Evolutionary conservation across 2,113 vertebrate species (phyloP).

Genomic region (Osmerus mordax): DNA sequence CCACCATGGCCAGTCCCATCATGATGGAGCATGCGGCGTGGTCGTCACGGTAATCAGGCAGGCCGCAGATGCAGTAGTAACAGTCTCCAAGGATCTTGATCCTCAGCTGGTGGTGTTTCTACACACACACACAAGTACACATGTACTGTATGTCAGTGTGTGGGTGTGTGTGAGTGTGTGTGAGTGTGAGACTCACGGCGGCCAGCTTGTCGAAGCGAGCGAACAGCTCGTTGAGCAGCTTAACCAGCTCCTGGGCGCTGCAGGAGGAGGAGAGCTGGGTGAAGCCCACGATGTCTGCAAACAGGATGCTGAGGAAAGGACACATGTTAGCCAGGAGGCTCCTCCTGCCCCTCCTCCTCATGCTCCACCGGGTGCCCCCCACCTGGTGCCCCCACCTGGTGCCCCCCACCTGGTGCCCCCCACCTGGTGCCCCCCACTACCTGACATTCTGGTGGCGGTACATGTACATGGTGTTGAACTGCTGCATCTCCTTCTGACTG

Average conservation of each 20-base stretch:
- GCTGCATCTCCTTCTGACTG: conserved; percentile 95
- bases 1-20: conserved; percentile 98
- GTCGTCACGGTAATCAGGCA: conserved; percentile 91
- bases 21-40: conserved; percentile 90
- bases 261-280: conserved; percentile 92
- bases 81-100: conserved; percentile 97
- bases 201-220: conserved; percentile 95
- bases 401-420: no score
- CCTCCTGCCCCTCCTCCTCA: no score
- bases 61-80: conserved; percentile 95
- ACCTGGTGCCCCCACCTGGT: background rate
- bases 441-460: conserved; percentile 88
- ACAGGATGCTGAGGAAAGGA: conserved; percentile 83
- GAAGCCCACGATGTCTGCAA: conserved; percentile 95
- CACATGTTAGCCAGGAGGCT: no score
- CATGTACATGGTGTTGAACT: conserved; percentile 99
- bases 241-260: conserved; percentile 94
- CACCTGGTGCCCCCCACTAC: conserved; percentile 34
- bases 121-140: background rate
- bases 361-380: no score
- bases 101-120: conserved; percentile 93
- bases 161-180: background rate
- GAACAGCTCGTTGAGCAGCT: conserved; percentile 92
- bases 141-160: background rate
- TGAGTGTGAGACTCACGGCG: conserved; percentile 74